These are phyloP conservation scores for Tipula unca DNA, from an alignment of 2,888 invertebrate genomes.

Conservation along the genomic window DNA sequence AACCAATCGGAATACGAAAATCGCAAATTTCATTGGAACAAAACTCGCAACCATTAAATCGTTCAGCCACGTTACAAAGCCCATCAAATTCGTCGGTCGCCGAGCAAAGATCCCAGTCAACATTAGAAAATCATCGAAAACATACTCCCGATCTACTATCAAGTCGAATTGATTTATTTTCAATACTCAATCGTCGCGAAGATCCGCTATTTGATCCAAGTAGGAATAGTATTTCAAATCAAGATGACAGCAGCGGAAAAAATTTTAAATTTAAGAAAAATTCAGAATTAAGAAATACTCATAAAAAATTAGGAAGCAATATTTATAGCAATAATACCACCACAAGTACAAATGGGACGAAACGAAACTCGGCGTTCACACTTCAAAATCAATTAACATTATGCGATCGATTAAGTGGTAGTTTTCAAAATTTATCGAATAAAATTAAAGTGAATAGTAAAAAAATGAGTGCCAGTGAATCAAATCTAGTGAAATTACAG, in stretches of 20 bases:
- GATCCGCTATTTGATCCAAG: background rate
- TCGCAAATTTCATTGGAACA: background rate
- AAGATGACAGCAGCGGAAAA: background rate
- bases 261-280: background rate
- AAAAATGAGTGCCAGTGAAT: slow-evolving; percentile 17
- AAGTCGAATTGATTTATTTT: background rate
- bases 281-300: background rate
- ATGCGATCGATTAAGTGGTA: slow-evolving; percentile 22
- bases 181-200: background rate
- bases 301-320: background rate
- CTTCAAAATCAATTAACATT: slow-evolving; percentile 9
- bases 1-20: background rate
- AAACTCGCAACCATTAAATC: background rate
- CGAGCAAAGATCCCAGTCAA: background rate
- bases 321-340: background rate
- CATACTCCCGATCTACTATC: background rate
- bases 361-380: background rate
- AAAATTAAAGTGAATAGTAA: slow-evolving; percentile 9
- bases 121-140: background rate
- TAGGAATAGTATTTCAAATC: background rate
- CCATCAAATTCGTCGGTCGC: background rate
- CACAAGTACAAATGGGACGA: background rate
- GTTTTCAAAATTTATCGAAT: slow-evolving; percentile 20
- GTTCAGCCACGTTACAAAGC: background rate
- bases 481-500: slow-evolving; percentile 9